A percentile compares a stretch with the other conserved stretches of the same genome.
Evolutionary conservation across 2,113 vertebrate genomes (phyloP).

Genomic region (Heterotilapia buettikoferi): DNA sequence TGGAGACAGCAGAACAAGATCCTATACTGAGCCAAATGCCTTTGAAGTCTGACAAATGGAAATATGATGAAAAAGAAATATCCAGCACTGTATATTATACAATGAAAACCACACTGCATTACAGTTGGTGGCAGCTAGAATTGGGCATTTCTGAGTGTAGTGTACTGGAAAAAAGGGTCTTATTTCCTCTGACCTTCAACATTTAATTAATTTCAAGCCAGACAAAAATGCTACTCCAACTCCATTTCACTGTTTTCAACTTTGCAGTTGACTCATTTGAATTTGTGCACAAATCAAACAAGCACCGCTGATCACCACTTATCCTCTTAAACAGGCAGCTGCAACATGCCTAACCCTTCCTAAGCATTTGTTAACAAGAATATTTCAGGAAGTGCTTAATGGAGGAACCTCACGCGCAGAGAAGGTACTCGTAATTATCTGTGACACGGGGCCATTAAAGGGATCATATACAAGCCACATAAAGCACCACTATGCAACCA

Average conservation of each 20-base stretch:
- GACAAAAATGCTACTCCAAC: neutral
- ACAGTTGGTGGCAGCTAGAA: neutral
- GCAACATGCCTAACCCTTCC: neutral
- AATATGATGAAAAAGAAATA: slow-evolving; percentile 28
- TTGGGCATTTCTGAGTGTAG: neutral
- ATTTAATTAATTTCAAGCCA: slow-evolving; percentile 11
- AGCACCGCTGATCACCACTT: neutral
- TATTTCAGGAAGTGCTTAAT: slow-evolving; percentile 19
- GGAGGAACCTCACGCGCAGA: neutral
- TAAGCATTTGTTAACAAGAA: neutral
- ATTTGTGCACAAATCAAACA: neutral
- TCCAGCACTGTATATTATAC: neutral
- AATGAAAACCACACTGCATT: neutral
- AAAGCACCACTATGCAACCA: slow-evolving; percentile 25
- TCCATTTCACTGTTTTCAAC: neutral
- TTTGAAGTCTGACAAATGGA: slow-evolving; percentile 34
- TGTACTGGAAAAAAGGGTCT: neutral
- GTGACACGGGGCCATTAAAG: slow-evolving; percentile 9
- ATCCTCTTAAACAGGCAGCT: neutral
- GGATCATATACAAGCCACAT: slow-evolving; percentile 5
- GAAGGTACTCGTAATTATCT: slow-evolving; percentile 34
- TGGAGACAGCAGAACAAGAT: slow-evolving; percentile 17
- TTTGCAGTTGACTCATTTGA: neutral
- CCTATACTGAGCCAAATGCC: neutral
- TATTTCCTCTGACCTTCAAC: neutral